A percentile compares a stretch with the other conserved stretches of the same genome.
Evolutionary conservation across 1,140 invertebrate species (phyloP).

Genomic region (Nixonia krombeini): DNA sequence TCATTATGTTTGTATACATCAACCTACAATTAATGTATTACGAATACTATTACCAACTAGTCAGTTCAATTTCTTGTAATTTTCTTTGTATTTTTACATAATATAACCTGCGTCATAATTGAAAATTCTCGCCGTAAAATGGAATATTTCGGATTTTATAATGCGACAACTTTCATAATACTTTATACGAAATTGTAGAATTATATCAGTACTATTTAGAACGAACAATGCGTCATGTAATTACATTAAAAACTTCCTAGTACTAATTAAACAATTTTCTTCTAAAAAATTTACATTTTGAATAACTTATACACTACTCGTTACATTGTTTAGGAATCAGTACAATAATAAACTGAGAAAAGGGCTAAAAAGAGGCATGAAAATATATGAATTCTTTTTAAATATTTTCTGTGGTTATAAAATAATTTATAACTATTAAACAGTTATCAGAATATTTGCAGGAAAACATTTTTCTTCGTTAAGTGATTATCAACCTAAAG

Average conservation of each 20-base stretch:
- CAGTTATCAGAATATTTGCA: too few species aligned
- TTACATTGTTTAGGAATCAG: too few species aligned
- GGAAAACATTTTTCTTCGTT: too few species aligned
- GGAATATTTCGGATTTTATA: background rate
- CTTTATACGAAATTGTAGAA: background rate
- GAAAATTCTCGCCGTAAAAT: background rate
- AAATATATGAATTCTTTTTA: too few species aligned
- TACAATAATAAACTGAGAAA: too few species aligned
- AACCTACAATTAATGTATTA: constrained; percentile 38
- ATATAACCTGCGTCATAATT: background rate
- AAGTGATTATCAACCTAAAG: too few species aligned
- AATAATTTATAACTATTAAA: too few species aligned
- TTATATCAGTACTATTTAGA: background rate
- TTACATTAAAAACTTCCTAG: background rate
- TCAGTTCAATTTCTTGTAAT: constrained; percentile 27
- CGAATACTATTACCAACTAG: constrained; percentile 41
- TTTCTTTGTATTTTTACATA: constrained; percentile 4
- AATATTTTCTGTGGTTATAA: too few species aligned
- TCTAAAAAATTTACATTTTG: too few species aligned
- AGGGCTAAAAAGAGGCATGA: too few species aligned
- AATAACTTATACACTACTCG: too few species aligned
- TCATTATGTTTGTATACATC: constrained; percentile 51
- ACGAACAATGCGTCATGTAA: background rate
- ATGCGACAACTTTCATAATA: background rate
- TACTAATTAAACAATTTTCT: too few species aligned